A percentile compares a stretch with the other conserved stretches of the same genome.
Conservation (phyloP, 2,113 vertebrate genomes). For the Onychostruthus taczanowskii region DNA sequence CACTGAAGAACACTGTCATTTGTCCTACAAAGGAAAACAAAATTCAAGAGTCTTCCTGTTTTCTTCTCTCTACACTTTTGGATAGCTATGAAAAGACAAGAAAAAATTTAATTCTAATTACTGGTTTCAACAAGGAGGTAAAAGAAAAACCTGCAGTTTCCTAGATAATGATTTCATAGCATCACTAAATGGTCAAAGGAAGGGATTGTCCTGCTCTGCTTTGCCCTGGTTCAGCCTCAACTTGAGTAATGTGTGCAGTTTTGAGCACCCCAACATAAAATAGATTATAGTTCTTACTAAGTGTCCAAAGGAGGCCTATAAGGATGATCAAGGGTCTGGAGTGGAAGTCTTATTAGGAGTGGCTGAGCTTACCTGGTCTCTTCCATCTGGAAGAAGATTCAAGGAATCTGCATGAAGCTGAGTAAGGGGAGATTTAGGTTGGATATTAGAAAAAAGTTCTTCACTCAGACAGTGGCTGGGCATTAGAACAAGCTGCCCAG, state of each 20-base stretch:
- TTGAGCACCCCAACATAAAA: background rate
- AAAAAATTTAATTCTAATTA: background rate
- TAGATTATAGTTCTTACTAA: background rate
- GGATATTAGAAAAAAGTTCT: background rate
- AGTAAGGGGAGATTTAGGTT: no score
- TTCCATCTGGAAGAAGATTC: background rate
- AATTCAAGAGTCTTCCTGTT: background rate
- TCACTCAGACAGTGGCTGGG: background rate
- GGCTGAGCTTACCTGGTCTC: background rate
- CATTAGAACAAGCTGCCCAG: background rate
- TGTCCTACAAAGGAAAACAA: background rate
- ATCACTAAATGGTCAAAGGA: background rate
- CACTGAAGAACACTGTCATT: background rate
- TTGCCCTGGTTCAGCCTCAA: fast-evolving
- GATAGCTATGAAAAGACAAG: background rate
- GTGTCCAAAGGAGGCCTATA: background rate
- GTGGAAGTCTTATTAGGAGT: background rate
- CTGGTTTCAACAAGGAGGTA: background rate
- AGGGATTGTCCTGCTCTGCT: background rate
- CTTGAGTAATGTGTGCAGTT: background rate
- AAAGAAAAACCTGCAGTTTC: background rate
- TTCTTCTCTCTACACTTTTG: background rate
- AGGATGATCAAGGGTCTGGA: background rate
- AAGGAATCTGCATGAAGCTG: background rate
- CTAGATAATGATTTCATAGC: background rate